Conservation (phyloP, 2,113 vertebrate species). For the Melanerpes aurifrons region DNA sequence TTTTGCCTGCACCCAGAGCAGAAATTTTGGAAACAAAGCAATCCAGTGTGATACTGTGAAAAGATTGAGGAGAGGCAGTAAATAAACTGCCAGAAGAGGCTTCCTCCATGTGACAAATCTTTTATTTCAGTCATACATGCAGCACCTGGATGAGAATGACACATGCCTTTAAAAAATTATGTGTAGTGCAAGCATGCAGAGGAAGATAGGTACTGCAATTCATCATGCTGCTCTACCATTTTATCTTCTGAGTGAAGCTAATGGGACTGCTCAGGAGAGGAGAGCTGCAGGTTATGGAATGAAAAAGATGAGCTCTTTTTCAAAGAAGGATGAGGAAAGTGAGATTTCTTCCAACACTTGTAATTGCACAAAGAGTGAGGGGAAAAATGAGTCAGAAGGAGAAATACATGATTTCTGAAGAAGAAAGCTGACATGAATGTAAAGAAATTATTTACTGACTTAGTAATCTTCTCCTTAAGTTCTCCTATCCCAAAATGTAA, state of each 20-base stretch:
- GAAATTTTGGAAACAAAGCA: neutral
- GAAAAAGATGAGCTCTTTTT: neutral
- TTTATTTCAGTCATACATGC: neutral
- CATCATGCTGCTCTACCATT: neutral
- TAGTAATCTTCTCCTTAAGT: neutral
- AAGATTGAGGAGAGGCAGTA: neutral
- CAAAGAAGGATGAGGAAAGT: neutral
- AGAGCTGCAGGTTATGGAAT: neutral
- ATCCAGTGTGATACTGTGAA: neutral
- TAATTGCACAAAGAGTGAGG: neutral
- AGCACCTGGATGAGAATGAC: neutral
- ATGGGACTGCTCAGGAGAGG: neutral
- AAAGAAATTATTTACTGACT: neutral
- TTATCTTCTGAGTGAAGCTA: neutral
- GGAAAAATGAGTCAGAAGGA: neutral
- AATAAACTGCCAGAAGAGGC: neutral
- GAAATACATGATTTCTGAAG: neutral
- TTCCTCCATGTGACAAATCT: neutral
- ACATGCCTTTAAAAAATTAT: neutral
- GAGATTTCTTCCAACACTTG: neutral
- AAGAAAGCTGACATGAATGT: neutral
- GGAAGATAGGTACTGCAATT: neutral
- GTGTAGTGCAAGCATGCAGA: neutral
- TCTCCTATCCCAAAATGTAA: neutral
- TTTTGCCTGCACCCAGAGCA: fast-evolving